Evolutionary conservation across 1,140 invertebrate genomes (phyloP).

Genomic region (Wasmannia auropunctata): DNA sequence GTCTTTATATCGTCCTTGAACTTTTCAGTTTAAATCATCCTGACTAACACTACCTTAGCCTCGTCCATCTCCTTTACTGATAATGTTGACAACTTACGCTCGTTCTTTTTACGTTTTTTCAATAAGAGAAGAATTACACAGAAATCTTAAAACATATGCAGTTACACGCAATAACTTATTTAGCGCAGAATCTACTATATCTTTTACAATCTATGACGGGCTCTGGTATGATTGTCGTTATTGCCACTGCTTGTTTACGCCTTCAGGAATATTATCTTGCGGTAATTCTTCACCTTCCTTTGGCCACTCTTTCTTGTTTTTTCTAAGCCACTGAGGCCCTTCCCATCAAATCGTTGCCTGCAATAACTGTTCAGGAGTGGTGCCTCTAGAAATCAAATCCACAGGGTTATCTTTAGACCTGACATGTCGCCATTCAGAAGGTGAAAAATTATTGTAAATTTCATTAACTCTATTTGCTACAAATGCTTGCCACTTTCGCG

Average conservation of each 20-base stretch:
- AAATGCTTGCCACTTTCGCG: slow-evolving; percentile 67
- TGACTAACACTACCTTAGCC: no score
- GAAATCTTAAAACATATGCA: no score
- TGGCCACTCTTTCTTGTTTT: background rate
- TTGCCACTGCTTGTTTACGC: no score
- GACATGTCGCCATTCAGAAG: slow-evolving; percentile 76
- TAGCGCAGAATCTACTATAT: no score
- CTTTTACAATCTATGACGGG: no score
- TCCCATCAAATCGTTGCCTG: background rate
- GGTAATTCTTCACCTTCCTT: background rate
- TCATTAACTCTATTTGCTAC: slow-evolving; percentile 78
- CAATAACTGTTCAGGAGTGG: slow-evolving; percentile 41
- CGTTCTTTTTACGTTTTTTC: no score
- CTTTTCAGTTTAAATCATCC: background rate
- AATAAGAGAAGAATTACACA: no score
- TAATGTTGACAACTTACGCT: no score
- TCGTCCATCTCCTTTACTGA: no score
- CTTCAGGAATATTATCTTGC: no score
- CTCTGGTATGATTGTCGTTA: no score
- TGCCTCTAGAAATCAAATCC: slow-evolving; percentile 77
- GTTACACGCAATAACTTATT: no score
- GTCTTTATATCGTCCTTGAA: background rate
- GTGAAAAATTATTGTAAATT: slow-evolving; percentile 71
- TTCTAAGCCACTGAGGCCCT: background rate
- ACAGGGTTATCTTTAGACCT: slow-evolving; percentile 78